These are phyloP conservation scores for Sacculina carcini DNA, from an alignment of 2,888 invertebrate genomes.

Conservation along the genomic window DNA sequence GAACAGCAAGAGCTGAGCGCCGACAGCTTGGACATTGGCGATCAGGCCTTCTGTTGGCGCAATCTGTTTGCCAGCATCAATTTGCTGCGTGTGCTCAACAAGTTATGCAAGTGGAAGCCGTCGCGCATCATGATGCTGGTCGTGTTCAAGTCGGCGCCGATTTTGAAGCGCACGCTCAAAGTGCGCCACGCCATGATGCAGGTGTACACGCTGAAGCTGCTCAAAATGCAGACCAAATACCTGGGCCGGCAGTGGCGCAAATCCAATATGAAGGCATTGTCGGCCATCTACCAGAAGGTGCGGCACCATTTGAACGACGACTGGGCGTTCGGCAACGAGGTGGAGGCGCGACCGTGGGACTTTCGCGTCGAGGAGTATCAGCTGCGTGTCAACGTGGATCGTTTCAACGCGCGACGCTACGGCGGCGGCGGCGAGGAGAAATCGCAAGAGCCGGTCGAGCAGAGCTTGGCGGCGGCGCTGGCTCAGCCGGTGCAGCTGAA, in stretches of 20 bases:
- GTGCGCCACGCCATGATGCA: slow-evolving; percentile 91
- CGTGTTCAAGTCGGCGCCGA: slow-evolving; percentile 96
- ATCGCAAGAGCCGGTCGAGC: slow-evolving; percentile 41
- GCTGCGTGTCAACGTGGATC: slow-evolving; percentile 71
- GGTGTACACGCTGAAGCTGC: slow-evolving; percentile 79
- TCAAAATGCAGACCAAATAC: slow-evolving; percentile 99
- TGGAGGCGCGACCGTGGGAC: slow-evolving; percentile 93
- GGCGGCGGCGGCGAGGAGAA: slow-evolving; percentile 21
- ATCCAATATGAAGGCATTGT: slow-evolving; percentile 97
- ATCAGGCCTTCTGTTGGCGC: slow-evolving; percentile 76
- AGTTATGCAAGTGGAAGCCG: slow-evolving; percentile 97
- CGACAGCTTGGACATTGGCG: slow-evolving; percentile 60
- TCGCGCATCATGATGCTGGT: slow-evolving; percentile 99
- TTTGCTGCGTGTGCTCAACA: slow-evolving; percentile 79
- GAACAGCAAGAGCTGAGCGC: slow-evolving; percentile 78
- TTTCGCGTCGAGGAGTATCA: slow-evolving; percentile 92
- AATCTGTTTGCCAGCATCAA: slow-evolving; percentile 97
- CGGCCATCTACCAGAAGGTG: slow-evolving; percentile 84
- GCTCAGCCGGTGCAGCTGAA: slow-evolving; percentile 54
- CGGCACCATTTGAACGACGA: slow-evolving; percentile 90
- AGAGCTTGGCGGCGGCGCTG: slow-evolving; percentile 52
- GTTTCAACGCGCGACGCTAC: slow-evolving; percentile 82
- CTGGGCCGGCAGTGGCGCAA: slow-evolving; percentile 96
- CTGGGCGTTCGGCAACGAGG: slow-evolving; percentile 97
- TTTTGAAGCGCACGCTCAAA: slow-evolving; percentile 82